Evolutionary conservation across 2,888 invertebrate species (phyloP).

Genomic region (Plagiodera versicolora): DNA sequence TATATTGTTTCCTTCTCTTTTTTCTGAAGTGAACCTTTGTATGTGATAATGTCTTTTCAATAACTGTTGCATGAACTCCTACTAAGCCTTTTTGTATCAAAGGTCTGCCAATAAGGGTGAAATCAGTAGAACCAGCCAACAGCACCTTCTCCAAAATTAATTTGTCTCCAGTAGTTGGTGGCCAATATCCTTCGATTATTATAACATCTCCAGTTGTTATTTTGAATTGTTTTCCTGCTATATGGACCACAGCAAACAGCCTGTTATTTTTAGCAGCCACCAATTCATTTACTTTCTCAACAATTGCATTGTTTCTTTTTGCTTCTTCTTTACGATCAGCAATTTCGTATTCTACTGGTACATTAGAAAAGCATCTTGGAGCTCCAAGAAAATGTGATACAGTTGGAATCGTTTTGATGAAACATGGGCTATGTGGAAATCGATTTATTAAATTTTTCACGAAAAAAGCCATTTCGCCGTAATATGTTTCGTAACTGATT

Average conservation of each 20-base stretch:
- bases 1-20: conserved; percentile 75
- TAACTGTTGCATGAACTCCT: conserved; percentile 76
- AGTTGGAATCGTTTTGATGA: neutral
- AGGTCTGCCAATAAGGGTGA: conserved; percentile 80
- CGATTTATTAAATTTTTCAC: neutral
- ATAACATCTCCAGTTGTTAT: conserved; percentile 84
- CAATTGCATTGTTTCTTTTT: neutral
- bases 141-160: conserved; percentile 83
- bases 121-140: conserved; percentile 76
- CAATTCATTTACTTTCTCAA: neutral
- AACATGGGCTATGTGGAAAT: neutral
- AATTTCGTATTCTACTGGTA: neutral
- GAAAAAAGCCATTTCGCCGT: neutral
- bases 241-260: conserved; percentile 79
- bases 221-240: conserved; percentile 83
- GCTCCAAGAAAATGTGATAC: neutral
- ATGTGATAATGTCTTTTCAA: conserved; percentile 81
- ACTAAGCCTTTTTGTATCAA: conserved; percentile 74
- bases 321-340: neutral
- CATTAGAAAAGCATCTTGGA: neutral
- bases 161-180: conserved; percentile 77
- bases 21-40: conserved; percentile 77
- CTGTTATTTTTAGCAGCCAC: conserved; percentile 47
- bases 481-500: too few species aligned
- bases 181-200: conserved; percentile 81